Conservation (phyloP, 2,797 vertebrate species). For the Rhinatrema bivittatum region DNA sequence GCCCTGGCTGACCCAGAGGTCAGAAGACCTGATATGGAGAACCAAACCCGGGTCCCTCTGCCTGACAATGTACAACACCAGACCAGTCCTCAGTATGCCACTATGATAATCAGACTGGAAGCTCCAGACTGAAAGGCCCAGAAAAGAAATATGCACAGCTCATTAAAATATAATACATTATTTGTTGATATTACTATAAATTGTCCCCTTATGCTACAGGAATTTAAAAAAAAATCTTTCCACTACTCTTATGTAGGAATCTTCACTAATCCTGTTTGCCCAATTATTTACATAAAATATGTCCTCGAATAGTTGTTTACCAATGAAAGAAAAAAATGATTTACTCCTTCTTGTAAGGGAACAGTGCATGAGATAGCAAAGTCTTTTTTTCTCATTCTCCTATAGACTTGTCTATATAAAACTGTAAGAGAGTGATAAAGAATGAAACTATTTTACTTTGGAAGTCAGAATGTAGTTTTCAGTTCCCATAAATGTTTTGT, state of each 20-base stretch:
- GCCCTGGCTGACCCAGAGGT: no score
- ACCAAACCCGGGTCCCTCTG: no score
- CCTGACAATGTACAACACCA: no score
- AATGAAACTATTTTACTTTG: conserved; percentile 44
- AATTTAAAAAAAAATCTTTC: no score
- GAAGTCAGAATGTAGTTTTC: conserved; percentile 46
- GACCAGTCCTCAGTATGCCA: no score
- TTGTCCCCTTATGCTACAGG: no score
- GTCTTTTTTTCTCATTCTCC: conserved; percentile 19
- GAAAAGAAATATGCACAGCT: no score
- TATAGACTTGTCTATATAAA: conserved; percentile 44
- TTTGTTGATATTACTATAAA: no score
- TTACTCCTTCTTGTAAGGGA: conserved; percentile 29
- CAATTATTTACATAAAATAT: fast-evolving
- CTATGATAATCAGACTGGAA: no score
- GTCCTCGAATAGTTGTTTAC: conserved; percentile 20
- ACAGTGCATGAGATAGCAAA: conserved; percentile 9
- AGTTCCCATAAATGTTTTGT: conserved; percentile 49
- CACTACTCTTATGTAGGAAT: fast-evolving
- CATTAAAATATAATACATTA: no score
- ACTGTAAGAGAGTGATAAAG: conserved; percentile 29
- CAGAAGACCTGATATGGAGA: no score
- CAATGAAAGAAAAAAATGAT: conserved; percentile 31
- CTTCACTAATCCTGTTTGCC: not conserved
- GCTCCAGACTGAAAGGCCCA: no score